Percentiles rank a stretch among this genome's conserved stretches.
phyloP scores from a whole-genome alignment of 2,113 vertebrate genomes.

The Albula glossodonta region DNA sequence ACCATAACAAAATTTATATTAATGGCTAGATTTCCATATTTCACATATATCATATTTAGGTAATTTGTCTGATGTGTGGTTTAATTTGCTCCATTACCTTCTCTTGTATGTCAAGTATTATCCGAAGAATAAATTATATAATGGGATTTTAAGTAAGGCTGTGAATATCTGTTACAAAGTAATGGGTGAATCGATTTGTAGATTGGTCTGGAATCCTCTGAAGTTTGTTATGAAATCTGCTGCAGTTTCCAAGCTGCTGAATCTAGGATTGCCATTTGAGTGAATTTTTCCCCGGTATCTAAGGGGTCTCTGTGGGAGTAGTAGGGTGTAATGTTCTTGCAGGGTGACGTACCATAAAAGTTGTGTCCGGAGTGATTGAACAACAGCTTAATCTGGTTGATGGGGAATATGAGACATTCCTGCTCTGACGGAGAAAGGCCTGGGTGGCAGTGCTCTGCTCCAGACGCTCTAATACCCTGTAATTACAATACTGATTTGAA shows the following conservation, averaged over 20 bases:
- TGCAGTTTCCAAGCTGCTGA: no score
- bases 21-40: neutral
- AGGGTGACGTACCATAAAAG: neutral
- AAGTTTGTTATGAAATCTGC: no score
- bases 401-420: neutral
- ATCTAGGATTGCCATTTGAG: no score
- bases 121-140: no score
- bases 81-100: neutral
- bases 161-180: no score
- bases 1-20: neutral
- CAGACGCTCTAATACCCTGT: slow-evolving; percentile 2
- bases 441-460: neutral
- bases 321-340: neutral
- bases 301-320: neutral
- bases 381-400: neutral
- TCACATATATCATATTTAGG: no score
- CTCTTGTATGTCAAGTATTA: no score
- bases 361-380: neutral
- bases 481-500: slow-evolving; percentile 3
- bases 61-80: no score
- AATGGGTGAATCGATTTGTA: no score
- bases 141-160: no score
- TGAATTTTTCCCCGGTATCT: no score
- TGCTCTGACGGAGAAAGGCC: neutral
- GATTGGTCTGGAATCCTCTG: no score